phyloP scores from a whole-genome alignment of 2,113 vertebrate genomes.

The Echinops telfairi region DNA sequence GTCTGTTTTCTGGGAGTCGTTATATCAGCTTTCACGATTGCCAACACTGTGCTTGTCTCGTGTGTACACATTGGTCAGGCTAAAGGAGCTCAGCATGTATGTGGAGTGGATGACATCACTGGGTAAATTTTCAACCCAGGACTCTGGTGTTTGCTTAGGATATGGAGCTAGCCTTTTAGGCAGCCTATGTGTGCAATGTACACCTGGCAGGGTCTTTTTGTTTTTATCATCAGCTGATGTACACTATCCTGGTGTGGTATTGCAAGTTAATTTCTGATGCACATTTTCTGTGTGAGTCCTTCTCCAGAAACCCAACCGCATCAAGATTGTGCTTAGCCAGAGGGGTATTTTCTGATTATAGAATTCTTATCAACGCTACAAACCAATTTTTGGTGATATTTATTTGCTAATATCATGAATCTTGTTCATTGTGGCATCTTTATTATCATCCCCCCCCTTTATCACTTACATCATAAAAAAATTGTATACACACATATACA shows the following conservation, averaged over 20 bases:
- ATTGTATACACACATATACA: not conserved
- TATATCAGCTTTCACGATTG: not conserved
- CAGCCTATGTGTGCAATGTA: not conserved
- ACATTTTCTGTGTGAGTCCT: not conserved
- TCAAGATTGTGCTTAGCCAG: not conserved
- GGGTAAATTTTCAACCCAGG: not conserved
- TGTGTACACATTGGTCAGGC: not conserved
- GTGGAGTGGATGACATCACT: not conserved
- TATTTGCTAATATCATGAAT: not conserved
- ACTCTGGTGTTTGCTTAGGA: not conserved
- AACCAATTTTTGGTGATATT: not conserved
- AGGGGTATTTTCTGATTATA: not conserved
- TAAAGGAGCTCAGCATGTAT: not conserved
- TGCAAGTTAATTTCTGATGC: constrained; percentile 1
- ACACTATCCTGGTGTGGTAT: not conserved
- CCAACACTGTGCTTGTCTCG: not conserved
- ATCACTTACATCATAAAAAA: too few relatives aligned
- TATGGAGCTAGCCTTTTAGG: not conserved
- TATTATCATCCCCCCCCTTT: not conserved
- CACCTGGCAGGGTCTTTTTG: not conserved
- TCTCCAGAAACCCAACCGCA: not conserved
- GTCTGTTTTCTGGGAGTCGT: not conserved
- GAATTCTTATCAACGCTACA: not conserved
- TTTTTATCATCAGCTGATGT: not conserved
- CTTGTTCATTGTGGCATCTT: not conserved